Percentiles rank a stretch among this genome's conserved stretches.
Evolutionary conservation across 2,113 vertebrate species (phyloP).

Genomic region (Myiagra hebetior): DNA sequence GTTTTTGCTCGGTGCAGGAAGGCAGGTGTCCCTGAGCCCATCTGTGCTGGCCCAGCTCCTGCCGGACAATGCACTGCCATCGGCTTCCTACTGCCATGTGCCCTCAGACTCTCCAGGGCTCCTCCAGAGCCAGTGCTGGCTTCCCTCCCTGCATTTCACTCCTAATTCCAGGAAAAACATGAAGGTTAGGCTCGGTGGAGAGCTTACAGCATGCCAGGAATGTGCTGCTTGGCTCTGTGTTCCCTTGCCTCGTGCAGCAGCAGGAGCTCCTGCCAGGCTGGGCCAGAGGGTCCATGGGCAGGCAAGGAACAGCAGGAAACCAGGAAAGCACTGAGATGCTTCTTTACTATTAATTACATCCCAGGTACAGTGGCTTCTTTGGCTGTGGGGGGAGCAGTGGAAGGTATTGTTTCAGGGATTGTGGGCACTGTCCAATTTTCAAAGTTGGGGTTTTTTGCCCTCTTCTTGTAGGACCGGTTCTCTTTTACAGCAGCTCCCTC

Average conservation of each 20-base stretch:
- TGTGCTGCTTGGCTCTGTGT: slow-evolving; percentile 38
- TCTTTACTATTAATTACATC: not conserved
- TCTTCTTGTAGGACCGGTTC: not conserved
- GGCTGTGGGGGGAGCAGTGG: not conserved
- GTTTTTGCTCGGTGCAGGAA: not conserved
- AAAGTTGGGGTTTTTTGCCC: not conserved
- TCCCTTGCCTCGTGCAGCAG: slow-evolving; percentile 1
- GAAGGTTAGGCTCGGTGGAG: slow-evolving; percentile 14
- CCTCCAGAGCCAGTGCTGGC: slow-evolving; percentile 11
- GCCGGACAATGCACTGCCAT: not conserved
- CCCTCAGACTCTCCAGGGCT: not conserved
- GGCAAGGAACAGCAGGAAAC: not conserved
- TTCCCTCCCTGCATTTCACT: not conserved
- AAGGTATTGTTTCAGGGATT: not conserved
- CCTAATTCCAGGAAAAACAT: slow-evolving; percentile 53
- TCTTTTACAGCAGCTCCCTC: not conserved
- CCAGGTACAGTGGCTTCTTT: not conserved
- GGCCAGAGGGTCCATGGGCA: not conserved
- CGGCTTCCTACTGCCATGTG: not conserved
- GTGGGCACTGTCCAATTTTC: not conserved
- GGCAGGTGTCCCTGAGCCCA: not conserved
- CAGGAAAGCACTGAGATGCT: not conserved
- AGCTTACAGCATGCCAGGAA: slow-evolving; percentile 43
- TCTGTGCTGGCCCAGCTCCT: not conserved
- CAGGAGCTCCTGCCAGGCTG: not conserved